Evolutionary conservation across 2,888 invertebrate genomes (phyloP), one percentile per base, ranked within the genome.

Genomic region (Clusia tigrina): DNA sequence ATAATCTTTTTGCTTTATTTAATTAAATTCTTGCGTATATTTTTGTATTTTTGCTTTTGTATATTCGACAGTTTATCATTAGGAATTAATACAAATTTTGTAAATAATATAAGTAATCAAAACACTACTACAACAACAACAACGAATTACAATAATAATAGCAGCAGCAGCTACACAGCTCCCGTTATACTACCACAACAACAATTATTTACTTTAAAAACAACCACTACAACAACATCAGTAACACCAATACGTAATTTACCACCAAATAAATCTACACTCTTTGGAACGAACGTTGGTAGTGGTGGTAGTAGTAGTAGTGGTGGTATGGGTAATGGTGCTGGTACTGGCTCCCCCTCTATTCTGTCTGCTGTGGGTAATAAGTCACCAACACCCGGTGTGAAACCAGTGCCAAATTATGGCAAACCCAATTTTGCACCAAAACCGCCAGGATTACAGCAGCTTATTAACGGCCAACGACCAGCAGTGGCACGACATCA

Each of bases 371-470:
- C 42, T 17, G 55, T 51, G 32, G 42, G 22, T 62, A 61, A 20
- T 56, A 66, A 64, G 70, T 84, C 86, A 68, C 87, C 87, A 62
- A 78, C 77, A 20, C 66, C 69, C 17, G 63, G 61, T 42, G 66
- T 65, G 67, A 80, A 81, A 67, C 80, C 81, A 26, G 66, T 71
- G 23, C 70, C 74, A 26, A 87, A 87, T 77, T 88, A 89, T 85
- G 93, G 93, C 58, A 95, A 94, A 83, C 94, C 93, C 22, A 88
- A 91, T 81, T 83, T 94, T 70, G 94, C 94, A 24, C 94, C 94
- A 1, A 93, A 93, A 82, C 94, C 94, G 22, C 93, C 93, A 9
- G 85, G 86, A 71, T 72, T 87, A 54, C 83, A 83, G 65, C 78
- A 83, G 53, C 69, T 83, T 69, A 84, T 85, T 61, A 81, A 80